Base-by-base conservation (phyloP, 2,888 invertebrate genomes). In the Oscheius onirici region DNA sequence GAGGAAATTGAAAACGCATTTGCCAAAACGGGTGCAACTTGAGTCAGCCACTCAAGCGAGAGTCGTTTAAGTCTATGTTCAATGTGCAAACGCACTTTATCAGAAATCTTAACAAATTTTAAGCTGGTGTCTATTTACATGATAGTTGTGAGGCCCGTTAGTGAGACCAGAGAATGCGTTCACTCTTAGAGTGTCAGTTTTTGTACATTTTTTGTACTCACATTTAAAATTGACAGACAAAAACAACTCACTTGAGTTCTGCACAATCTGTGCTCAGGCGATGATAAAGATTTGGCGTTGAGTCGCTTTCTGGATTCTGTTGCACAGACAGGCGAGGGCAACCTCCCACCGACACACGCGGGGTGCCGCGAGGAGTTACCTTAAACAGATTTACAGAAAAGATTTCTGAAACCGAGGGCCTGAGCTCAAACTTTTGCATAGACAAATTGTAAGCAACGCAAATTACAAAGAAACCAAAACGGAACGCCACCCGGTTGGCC, bases 241-340 rank as follows among this genome's bases (percentile, higher is more conserved):
- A 28, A 49, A 24, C 5, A 63, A 63, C 63, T 46, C 34, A 63
- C 63, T 63, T 63, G 26, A 63, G 49, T 26, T 63, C 63, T 13
- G 67, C 67, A 41, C 67, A 68, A 41, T 68, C 67, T 3, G 67
- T 68, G 28, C 67, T 68, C 15, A 68, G 57, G 8, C 67, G 67
- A 26, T 68, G 67, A 6, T 43, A 44, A n/a, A 63, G 63, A 15
- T 63, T 63, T 1, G 49, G 63, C 8, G 63, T 17, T n/a, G 26
- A 26, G 46, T 63, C 63, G 6, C 63, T 26, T 2, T 46, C 63
- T 8, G 24, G 20, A 26, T 17, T 49, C 17, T 63, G 46, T 5
- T 46, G 49, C n/a, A 28, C 55, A 1, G 55, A 28, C 1, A 55
- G 28, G 13, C 63, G 63, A 26, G 46, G 63, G 28, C 63, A 63